Conservation (phyloP, 2,113 vertebrate genomes). For the Periophthalmus modestus region DNA sequence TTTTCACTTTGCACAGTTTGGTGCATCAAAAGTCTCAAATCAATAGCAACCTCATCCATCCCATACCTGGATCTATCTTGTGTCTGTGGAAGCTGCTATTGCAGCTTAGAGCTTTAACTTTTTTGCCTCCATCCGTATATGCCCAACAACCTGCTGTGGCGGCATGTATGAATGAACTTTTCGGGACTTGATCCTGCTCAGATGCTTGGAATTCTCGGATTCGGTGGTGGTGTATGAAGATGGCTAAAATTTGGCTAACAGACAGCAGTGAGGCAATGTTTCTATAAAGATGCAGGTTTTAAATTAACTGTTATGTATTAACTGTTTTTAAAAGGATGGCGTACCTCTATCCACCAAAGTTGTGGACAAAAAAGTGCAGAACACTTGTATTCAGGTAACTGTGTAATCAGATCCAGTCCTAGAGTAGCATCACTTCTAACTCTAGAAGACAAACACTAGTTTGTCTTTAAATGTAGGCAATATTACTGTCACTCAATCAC, state of each 20-base stretch:
- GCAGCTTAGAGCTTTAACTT: too few species aligned
- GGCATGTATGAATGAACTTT: too few species aligned
- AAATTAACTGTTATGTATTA: conserved; percentile 63
- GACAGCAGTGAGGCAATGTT: neutral
- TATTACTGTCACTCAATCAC: neutral
- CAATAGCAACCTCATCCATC: too few species aligned
- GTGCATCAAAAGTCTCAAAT: too few species aligned
- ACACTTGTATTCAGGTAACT: conserved; percentile 83
- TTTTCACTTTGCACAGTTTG: too few species aligned
- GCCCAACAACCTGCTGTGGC: too few species aligned
- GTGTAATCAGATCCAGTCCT: conserved; percentile 25
- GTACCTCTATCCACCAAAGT: conserved; percentile 82
- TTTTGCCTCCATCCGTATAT: too few species aligned
- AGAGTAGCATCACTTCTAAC: conserved; percentile 43
- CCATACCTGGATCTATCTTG: too few species aligned
- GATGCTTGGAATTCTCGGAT: too few species aligned
- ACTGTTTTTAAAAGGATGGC: conserved; percentile 86
- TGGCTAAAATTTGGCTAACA: neutral
- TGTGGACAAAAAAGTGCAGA: conserved; percentile 76
- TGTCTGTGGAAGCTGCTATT: too few species aligned
- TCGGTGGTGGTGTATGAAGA: too few species aligned
- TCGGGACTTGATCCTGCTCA: too few species aligned
- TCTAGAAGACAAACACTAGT: conserved; percentile 12
- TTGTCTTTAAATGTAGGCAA: neutral
- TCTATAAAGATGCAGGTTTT: neutral